Conservation (phyloP, 1,140 invertebrate species). For the Phthorimaea operculella region DNA sequence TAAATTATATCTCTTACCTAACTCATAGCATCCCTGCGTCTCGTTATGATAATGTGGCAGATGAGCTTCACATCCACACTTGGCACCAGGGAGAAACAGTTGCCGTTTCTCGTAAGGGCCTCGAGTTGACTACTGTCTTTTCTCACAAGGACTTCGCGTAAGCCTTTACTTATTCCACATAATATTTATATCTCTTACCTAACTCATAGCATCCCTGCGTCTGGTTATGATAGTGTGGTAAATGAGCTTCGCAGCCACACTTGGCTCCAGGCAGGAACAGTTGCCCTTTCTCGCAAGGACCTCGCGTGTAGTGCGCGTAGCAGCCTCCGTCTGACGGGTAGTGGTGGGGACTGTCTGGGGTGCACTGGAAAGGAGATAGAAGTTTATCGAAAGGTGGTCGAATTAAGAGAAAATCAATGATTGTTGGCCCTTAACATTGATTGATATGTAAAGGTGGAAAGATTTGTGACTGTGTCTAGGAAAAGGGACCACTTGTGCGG, state of each 20-base stretch:
- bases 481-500: too few species aligned
- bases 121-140: constrained; percentile 79
- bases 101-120: constrained; percentile 80
- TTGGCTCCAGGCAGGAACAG: constrained; percentile 77
- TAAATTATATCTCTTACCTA: too few species aligned
- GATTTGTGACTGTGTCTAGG: too few species aligned
- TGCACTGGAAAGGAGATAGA: constrained; percentile 36
- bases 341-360: constrained; percentile 30
- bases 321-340: constrained; percentile 71
- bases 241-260: constrained; percentile 75
- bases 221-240: constrained; percentile 78
- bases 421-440: too few species aligned
- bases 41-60: constrained; percentile 78
- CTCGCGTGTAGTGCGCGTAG: constrained; percentile 80
- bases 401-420: too few species aligned
- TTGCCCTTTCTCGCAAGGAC: constrained; percentile 78
- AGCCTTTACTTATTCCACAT: too few species aligned
- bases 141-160: constrained; percentile 81
- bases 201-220: constrained; percentile 79
- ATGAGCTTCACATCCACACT: constrained; percentile 76
- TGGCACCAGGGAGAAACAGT: constrained; percentile 77
- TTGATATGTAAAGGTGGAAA: too few species aligned
- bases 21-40: constrained; percentile 77
- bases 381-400: too few species aligned
- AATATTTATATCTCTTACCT: constrained; percentile 68